Evolutionary conservation across 2,113 vertebrate species (phyloP).

Genomic region (Otis tarda): DNA sequence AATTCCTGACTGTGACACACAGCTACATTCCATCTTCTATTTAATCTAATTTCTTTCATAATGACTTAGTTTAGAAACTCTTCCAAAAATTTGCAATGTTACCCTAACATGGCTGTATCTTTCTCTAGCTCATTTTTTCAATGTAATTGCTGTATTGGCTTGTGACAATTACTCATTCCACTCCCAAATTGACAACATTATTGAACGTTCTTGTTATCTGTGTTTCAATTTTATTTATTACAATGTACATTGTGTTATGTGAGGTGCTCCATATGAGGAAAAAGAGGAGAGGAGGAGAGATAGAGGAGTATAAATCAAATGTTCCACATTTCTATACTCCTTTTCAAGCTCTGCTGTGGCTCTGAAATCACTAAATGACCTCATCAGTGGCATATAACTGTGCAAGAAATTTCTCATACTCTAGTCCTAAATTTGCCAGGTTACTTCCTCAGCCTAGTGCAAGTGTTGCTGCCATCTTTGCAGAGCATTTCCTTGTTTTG

Average conservation of each 20-base stretch:
- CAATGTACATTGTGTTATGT: not conserved
- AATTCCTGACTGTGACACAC: not conserved
- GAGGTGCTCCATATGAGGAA: not conserved
- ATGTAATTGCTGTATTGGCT: not conserved
- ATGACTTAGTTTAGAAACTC: not conserved
- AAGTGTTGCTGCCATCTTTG: not conserved
- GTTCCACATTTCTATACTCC: not conserved
- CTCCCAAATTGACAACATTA: not conserved
- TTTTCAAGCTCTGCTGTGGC: not conserved
- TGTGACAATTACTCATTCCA: not conserved
- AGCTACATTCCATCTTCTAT: not conserved
- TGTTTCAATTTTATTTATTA: not conserved
- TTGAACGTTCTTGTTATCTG: not conserved
- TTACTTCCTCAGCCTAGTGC: not conserved
- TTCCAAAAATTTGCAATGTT: not conserved
- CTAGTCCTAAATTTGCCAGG: not conserved
- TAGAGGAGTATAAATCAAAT: not conserved
- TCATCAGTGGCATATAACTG: not conserved
- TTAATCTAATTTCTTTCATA: not conserved
- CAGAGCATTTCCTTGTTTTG: not conserved
- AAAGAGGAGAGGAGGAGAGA: not conserved
- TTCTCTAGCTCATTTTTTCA: not conserved
- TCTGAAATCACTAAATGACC: not conserved
- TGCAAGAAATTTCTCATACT: not conserved
- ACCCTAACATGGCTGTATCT: not conserved